Conservation (phyloP, 2,113 vertebrate species). For the Cyanoderma ruficeps region DNA sequence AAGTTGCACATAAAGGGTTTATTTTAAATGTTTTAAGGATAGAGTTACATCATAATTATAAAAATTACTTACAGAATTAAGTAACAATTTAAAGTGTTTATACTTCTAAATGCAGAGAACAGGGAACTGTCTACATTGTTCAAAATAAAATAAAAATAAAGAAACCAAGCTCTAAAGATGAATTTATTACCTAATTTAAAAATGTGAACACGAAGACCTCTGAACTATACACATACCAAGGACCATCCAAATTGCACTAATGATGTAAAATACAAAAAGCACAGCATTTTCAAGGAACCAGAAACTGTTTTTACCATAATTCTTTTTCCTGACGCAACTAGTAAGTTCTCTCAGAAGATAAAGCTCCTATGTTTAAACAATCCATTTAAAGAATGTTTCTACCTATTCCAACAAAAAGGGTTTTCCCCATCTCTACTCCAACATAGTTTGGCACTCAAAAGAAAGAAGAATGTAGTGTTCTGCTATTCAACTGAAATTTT, state of each 20-base stretch:
- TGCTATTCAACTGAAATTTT: conserved; percentile 53
- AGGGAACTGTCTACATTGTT: conserved; percentile 87
- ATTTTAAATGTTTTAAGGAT: conserved; percentile 91
- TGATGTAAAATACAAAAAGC: conserved; percentile 74
- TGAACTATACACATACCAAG: conserved; percentile 84
- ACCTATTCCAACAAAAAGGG: conserved; percentile 46
- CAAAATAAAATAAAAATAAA: conserved; percentile 81
- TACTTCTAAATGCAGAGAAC: conserved; percentile 90
- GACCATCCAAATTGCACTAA: conserved; percentile 83
- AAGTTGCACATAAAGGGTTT: conserved; percentile 89
- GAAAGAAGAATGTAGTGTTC: conserved; percentile 65
- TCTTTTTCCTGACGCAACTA: conserved; percentile 43
- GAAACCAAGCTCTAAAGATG: conserved; percentile 79
- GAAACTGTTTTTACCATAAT: conserved; percentile 55
- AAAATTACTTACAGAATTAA: conserved; percentile 93
- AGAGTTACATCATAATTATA: conserved; percentile 93
- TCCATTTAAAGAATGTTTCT: conserved; percentile 36
- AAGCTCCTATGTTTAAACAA: conserved; percentile 27
- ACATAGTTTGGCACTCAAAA: conserved; percentile 76
- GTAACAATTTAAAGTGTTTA: conserved; percentile 87
- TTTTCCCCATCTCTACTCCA: conserved; percentile 52
- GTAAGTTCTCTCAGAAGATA: conserved; percentile 54
- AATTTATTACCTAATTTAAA: conserved; percentile 80
- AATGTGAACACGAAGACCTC: conserved; percentile 84
- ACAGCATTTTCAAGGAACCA: conserved; percentile 89